Conservation (phyloP, 1,140 invertebrate species). For the Vollenhovia emeryi region DNA sequence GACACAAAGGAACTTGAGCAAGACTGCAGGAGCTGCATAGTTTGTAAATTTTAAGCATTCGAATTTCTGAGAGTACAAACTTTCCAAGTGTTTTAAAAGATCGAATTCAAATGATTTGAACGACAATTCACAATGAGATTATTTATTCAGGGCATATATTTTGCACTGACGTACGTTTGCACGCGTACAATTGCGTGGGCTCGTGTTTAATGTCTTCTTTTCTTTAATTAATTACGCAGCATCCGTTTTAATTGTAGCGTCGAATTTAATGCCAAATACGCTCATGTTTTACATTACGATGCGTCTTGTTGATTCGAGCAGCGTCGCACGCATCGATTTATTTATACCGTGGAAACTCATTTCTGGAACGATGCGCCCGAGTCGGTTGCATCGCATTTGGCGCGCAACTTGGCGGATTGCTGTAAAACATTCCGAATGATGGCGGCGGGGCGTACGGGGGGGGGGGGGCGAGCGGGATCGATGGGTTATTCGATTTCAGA, state of each 20-base stretch:
- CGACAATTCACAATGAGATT: neutral
- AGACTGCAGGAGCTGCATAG: no score
- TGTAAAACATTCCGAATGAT: conserved; percentile 58
- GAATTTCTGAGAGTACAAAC: neutral
- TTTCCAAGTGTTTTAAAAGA: neutral
- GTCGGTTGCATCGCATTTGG: conserved; percentile 34
- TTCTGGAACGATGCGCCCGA: conserved; percentile 39
- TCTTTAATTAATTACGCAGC: neutral
- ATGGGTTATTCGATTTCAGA: conserved; percentile 68
- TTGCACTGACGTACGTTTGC: neutral
- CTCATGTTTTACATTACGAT: neutral
- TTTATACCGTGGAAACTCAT: conserved; percentile 50
- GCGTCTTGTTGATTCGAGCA: conserved; percentile 31
- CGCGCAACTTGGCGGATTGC: conserved; percentile 46
- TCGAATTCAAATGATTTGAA: neutral
- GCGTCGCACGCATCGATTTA: conserved; percentile 26
- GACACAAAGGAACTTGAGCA: neutral
- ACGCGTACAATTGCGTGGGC: neutral
- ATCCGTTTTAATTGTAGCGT: conserved; percentile 33
- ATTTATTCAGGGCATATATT: neutral
- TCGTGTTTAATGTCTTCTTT: neutral
- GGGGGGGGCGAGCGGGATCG: conserved; percentile 52
- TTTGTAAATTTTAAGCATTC: neutral
- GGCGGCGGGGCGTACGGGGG: neutral
- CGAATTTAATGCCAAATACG: conserved; percentile 3